Evolutionary conservation across 2,113 vertebrate species (phyloP).

Genomic region (Hippocampus comes): DNA sequence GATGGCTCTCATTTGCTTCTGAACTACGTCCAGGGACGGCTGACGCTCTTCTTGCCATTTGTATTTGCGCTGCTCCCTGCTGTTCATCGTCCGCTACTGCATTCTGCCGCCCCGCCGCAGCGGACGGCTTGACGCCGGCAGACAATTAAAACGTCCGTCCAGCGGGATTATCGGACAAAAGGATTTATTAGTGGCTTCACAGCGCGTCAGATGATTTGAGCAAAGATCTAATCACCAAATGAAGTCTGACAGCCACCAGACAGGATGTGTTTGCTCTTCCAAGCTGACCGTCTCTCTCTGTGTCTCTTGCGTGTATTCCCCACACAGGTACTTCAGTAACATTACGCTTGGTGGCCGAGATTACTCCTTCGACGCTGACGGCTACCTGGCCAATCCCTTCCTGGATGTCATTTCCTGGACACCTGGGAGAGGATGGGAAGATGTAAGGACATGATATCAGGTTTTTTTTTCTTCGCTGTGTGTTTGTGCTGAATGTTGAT

Average conservation of each 20-base stretch:
- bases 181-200: constrained; percentile 41
- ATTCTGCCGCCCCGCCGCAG: constrained; percentile 41
- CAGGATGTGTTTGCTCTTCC: constrained; percentile 20
- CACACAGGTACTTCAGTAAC: constrained; percentile 88
- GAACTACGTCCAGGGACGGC: constrained; percentile 28
- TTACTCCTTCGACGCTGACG: constrained; percentile 89
- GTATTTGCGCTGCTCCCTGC: constrained; percentile 59
- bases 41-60: constrained; percentile 32
- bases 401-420: constrained; percentile 90
- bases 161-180: constrained; percentile 45
- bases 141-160: constrained; percentile 46
- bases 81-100: constrained; percentile 63
- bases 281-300: constrained; percentile 1
- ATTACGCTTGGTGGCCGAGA: constrained; percentile 89
- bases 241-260: constrained; percentile 30
- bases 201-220: constrained; percentile 55
- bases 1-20: constrained; percentile 33
- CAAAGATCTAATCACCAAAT: constrained; percentile 52
- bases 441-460: constrained; percentile 76
- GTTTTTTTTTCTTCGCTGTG: constrained; percentile 2
- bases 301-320: constrained; percentile 6
- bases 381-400: constrained; percentile 90
- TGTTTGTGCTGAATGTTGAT: neutral
- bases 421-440: constrained; percentile 88
- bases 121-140: constrained; percentile 41